These are phyloP conservation scores for Sarcophaga caerulescens DNA, from an alignment of 2,888 invertebrate species.

Conservation along the genomic window DNA sequence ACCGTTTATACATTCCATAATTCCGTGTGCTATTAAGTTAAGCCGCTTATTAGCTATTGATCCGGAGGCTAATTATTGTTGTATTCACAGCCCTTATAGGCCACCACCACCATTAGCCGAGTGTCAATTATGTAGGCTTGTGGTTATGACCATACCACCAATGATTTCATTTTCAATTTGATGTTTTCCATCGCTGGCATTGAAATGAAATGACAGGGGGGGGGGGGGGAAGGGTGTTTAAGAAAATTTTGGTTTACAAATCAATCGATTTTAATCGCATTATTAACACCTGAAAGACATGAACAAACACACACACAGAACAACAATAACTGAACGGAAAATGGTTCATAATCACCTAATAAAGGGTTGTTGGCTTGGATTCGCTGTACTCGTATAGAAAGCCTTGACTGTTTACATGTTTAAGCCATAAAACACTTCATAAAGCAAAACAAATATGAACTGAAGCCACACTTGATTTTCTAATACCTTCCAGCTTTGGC, in stretches of 20 bases:
- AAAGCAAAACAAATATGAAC: conserved; percentile 7
- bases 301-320: conserved; percentile 3
- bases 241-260: conserved; percentile 16
- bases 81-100: too few species aligned
- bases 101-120: conserved; percentile 19
- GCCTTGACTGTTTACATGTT: too few species aligned
- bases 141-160: background rate
- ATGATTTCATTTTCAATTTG: background rate
- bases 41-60: too few species aligned
- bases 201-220: too few species aligned
- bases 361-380: too few species aligned
- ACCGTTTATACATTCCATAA: too few species aligned
- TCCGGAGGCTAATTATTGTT: too few species aligned
- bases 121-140: background rate
- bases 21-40: too few species aligned
- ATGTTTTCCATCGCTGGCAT: background rate
- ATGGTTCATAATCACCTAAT: background rate
- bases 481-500: too few species aligned
- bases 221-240: background rate
- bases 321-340: background rate
- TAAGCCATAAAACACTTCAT: background rate
- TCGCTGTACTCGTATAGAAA: too few species aligned
- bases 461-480: background rate
- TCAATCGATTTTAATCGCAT: conserved; percentile 33
- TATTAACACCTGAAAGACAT: conserved; percentile 22